These are phyloP conservation scores for Drosophila quadrilineata DNA, from an alignment of 1,140 invertebrate genomes.

Conservation along the genomic window DNA sequence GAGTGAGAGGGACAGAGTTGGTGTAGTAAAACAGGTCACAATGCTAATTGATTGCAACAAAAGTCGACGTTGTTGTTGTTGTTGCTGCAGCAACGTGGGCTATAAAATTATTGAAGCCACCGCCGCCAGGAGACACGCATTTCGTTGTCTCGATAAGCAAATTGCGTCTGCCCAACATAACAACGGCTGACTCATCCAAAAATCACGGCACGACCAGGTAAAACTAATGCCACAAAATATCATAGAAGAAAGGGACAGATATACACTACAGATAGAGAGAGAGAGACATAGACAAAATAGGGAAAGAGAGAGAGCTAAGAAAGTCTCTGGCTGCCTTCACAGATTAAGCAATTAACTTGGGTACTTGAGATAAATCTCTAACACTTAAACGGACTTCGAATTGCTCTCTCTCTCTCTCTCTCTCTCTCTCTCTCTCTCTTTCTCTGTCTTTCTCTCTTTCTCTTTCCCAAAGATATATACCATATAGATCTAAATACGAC, in stretches of 20 bases:
- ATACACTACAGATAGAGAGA: not conserved
- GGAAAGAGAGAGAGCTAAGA: not conserved
- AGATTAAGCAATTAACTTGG: constrained; percentile 76
- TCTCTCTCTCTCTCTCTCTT: not conserved
- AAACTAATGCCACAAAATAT: not conserved
- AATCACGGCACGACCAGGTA: not conserved
- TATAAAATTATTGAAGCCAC: constrained; percentile 75
- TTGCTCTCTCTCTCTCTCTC: not conserved
- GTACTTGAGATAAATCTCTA: constrained; percentile 63
- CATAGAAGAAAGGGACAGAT: not conserved
- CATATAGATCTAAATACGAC: constrained; percentile 42
- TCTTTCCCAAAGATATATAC: not conserved
- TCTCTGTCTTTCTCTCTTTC: not conserved
- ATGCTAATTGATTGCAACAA: constrained; percentile 76
- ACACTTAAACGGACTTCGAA: not conserved
- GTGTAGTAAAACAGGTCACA: constrained; percentile 73
- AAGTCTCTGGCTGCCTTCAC: constrained; percentile 14
- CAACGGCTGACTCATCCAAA: constrained; percentile 21
- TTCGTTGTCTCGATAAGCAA: constrained; percentile 70
- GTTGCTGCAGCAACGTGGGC: constrained; percentile 53
- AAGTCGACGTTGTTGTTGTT: too few species aligned
- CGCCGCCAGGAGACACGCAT: constrained; percentile 73
- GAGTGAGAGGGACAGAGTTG: not conserved
- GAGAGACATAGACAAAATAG: constrained; percentile 8
- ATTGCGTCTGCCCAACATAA: constrained; percentile 50